Evolutionary conservation across 2,888 invertebrate species (phyloP), one percentile per base, ranked within the genome.

Genomic region (Philereme transversata): DNA sequence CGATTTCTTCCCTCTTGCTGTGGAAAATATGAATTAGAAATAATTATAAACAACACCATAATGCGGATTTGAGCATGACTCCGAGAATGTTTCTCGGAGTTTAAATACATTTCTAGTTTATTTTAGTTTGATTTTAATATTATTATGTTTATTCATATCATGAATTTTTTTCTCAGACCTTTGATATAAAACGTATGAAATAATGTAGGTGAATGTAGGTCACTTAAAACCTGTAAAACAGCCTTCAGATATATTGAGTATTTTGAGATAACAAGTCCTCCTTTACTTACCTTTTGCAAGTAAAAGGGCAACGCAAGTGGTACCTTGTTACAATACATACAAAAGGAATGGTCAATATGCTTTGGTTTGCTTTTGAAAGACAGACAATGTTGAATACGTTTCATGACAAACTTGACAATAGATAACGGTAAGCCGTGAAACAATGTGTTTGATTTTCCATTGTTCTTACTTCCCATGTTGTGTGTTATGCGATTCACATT

Each of bases 371-470:
- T 48, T 22, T 41, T 7, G 7, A 55, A 48, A 8, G 11, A 48
- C 34, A 34, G 9, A 45, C 43, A 47, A 51, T 51, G 50, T 46
- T 40, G 40, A 40, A 5, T 36, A 41, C 11, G 35, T 11, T 57
- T 35, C 43, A 49, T 56, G 43, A 54, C 11, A 48, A 48, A 36
- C 48, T 51, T 41, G 35, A 58, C 10, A 51, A 48, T 48, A 58
- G 43, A 48, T 47, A 47, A 46, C 50, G 38, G 40, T 46, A 51
- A n/a, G n/a, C 48, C 4, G 46, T 22, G 51, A 46, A 58, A 58
- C 47, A 52, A 58, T 58, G 57, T 48, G 52, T 52, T 58, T 52
- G 9, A 47, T 51, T 52, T 47, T 43, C 9, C 57, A 43, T 57
- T 57, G 57, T 57, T 57, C 41, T 44, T 5, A 51, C 52, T 52